phyloP scores from a whole-genome alignment of 2,113 vertebrate genomes.

The Terrapene triunguis region DNA sequence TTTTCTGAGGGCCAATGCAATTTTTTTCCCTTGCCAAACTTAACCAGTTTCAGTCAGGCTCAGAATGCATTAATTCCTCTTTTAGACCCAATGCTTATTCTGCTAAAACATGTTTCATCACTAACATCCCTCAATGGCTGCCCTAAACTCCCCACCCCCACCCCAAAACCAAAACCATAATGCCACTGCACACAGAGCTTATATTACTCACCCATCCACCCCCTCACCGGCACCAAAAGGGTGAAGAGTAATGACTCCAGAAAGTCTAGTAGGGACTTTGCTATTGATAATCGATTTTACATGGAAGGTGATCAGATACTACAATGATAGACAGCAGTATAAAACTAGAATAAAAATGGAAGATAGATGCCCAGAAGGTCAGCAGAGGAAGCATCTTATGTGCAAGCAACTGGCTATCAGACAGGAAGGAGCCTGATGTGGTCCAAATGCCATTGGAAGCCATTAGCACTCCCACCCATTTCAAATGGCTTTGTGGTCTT shows the following conservation, averaged over 20 bases:
- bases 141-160: too few species aligned
- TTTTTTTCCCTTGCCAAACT: neutral
- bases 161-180: neutral
- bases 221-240: neutral
- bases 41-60: neutral
- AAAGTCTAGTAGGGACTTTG: accelerated
- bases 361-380: neutral
- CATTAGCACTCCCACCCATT: neutral
- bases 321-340: neutral
- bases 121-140: neutral
- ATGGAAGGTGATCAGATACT: neutral
- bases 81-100: neutral
- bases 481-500: accelerated
- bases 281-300: neutral
- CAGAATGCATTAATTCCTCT: neutral
- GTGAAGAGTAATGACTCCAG: neutral
- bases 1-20: accelerated
- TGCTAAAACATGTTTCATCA: accelerated
- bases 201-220: neutral
- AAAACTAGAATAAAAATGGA: neutral
- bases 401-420: neutral
- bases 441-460: neutral
- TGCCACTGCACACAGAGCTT: neutral
- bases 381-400: slow-evolving; percentile 1
- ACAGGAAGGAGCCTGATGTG: neutral